These are phyloP conservation scores for Isurus oxyrinchus DNA, from an alignment of 2,113 vertebrate genomes.

Conservation along the genomic window DNA sequence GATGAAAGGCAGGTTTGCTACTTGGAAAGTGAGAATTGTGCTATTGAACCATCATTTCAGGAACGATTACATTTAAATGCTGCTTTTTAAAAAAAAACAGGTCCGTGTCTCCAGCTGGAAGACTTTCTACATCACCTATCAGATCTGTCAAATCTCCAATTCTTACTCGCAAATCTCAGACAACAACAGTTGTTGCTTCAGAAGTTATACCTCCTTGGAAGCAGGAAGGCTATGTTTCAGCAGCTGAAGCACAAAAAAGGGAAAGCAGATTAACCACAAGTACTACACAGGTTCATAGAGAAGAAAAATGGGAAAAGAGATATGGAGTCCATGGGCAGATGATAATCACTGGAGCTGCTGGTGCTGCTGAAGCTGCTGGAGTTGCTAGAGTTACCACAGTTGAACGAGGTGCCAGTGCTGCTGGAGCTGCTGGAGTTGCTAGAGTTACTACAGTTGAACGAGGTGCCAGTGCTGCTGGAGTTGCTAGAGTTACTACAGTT, in stretches of 20 bases:
- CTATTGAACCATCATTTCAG: not conserved
- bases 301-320: conserved; percentile 74
- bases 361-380: conserved; percentile 41
- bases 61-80: not conserved
- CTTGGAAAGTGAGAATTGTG: not conserved
- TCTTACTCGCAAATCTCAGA: conserved; percentile 64
- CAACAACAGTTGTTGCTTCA: conserved; percentile 45
- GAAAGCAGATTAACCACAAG: conserved; percentile 61
- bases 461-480: not conserved
- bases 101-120: conserved; percentile 78
- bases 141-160: conserved; percentile 85
- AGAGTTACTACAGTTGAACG: not conserved
- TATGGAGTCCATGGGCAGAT: conserved; percentile 63
- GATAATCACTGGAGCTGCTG: conserved; percentile 52
- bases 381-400: not conserved
- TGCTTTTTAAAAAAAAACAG: conserved; percentile 49
- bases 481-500: not conserved
- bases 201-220: conserved; percentile 94
- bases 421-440: not conserved
- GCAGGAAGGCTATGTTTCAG: conserved; percentile 65
- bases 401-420: not conserved
- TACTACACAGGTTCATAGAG: conserved; percentile 62
- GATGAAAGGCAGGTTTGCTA: not conserved
- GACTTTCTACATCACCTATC: conserved; percentile 78
- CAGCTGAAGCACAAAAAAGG: conserved; percentile 62